These are phyloP conservation scores for Parnassius smintheus DNA, from an alignment of 2,888 invertebrate species.

Conservation along the genomic window DNA sequence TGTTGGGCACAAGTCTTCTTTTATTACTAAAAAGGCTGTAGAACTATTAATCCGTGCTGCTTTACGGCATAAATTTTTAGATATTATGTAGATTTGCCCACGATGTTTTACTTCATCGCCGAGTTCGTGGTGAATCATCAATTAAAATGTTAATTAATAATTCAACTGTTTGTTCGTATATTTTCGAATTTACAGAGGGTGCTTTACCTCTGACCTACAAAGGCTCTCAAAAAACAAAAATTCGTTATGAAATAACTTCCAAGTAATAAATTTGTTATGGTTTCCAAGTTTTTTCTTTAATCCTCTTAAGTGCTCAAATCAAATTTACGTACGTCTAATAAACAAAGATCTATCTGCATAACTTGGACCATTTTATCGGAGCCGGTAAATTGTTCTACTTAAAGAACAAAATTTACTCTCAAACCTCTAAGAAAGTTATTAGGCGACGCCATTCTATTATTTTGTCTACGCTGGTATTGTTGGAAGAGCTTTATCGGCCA, in stretches of 20 bases:
- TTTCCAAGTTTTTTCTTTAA: constrained; percentile 1
- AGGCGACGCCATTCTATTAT: constrained; percentile 30
- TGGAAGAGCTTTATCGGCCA: constrained; percentile 36
- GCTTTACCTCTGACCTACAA: background rate
- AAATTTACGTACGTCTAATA: constrained; percentile 33
- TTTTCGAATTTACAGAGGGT: too few species aligned
- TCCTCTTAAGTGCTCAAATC: constrained; percentile 11
- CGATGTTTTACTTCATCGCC: too few species aligned
- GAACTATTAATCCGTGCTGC: too few species aligned
- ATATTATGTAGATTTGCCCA: too few species aligned
- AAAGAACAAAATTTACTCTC: constrained; percentile 32
- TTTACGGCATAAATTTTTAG: too few species aligned
- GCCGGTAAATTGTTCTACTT: constrained; percentile 30
- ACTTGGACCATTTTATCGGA: constrained; percentile 28
- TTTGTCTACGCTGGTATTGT: constrained; percentile 42
- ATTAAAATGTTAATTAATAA: too few species aligned
- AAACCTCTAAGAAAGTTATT: constrained; percentile 30
- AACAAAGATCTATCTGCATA: constrained; percentile 30
- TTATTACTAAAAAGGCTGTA: too few species aligned
- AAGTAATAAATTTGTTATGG: background rate
- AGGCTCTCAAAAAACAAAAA: too few species aligned
- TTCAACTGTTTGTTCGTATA: too few species aligned
- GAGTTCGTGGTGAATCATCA: too few species aligned
- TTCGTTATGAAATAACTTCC: too few species aligned
- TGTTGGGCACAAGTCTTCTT: too few species aligned